These are phyloP conservation scores for Nothocercus nigrocapillus DNA, from an alignment of 2,113 vertebrate genomes.

Conservation along the genomic window DNA sequence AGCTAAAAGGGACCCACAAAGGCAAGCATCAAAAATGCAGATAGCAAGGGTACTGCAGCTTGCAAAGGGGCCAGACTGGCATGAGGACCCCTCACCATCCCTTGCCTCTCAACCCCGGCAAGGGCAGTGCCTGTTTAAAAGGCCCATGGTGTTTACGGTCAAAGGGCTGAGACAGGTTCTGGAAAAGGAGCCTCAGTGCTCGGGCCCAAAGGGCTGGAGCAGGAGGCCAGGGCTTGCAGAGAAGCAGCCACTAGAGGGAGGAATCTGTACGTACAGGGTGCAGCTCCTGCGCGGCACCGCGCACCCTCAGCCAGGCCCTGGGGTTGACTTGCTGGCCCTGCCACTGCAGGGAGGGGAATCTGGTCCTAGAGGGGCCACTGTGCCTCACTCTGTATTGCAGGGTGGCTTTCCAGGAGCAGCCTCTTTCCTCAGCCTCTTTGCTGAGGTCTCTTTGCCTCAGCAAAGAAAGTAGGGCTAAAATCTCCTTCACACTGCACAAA, in stretches of 20 bases:
- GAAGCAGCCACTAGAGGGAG: background rate
- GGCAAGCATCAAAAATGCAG: background rate
- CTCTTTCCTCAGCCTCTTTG: background rate
- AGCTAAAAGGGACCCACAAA: background rate
- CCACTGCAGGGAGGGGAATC: rapidly evolving
- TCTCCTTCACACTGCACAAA: background rate
- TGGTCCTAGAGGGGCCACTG: rapidly evolving
- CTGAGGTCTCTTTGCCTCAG: background rate
- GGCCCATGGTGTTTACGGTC: rapidly evolving
- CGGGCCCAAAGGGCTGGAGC: background rate
- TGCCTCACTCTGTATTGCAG: rapidly evolving
- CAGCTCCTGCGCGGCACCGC: background rate
- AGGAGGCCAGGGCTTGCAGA: background rate
- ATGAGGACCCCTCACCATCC: background rate
- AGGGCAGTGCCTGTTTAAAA: rapidly evolving
- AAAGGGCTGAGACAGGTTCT: background rate
- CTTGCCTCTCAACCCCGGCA: rapidly evolving
- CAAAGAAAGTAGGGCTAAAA: background rate
- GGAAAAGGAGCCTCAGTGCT: rapidly evolving
- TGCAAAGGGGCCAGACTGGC: rapidly evolving
- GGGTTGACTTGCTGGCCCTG: background rate
- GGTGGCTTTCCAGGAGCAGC: background rate
- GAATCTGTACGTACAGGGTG: background rate
- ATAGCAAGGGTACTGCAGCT: background rate
- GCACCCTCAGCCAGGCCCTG: background rate